A percentile compares a stretch with the other conserved stretches of the same genome.
phyloP scores from a whole-genome alignment of 1,140 invertebrate species.

The Lutraria rhynchaena region DNA sequence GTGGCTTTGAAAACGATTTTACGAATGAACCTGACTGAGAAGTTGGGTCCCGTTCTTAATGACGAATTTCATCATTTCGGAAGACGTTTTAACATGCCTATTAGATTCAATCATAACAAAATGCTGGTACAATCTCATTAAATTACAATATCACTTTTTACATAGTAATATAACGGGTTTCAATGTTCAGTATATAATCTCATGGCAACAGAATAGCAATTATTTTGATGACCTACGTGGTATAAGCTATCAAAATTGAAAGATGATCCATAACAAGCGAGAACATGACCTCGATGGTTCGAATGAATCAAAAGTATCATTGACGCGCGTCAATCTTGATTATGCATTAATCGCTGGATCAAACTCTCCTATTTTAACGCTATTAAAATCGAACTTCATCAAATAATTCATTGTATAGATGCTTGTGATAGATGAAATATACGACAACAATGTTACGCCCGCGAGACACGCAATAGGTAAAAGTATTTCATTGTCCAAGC shows the following conservation, averaged over 20 bases:
- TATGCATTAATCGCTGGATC: constrained; percentile 30
- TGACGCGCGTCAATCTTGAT: constrained; percentile 3
- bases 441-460: constrained; percentile 14
- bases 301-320: constrained; percentile 30
- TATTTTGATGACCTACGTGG: too few species aligned
- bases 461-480: constrained; percentile 7
- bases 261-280: constrained; percentile 6
- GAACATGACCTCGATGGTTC: not conserved
- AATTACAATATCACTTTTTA: too few species aligned
- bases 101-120: too few species aligned
- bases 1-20: too few species aligned
- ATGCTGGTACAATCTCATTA: too few species aligned
- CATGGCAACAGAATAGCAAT: too few species aligned
- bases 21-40: too few species aligned
- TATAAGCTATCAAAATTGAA: constrained; percentile 1
- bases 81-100: too few species aligned
- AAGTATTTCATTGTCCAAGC: not conserved
- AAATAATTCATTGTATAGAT: constrained; percentile 6
- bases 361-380: constrained; percentile 35
- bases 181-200: too few species aligned
- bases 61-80: too few species aligned
- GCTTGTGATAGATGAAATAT: constrained; percentile 38
- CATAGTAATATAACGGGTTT: too few species aligned
- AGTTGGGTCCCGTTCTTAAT: too few species aligned
- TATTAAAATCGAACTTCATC: constrained; percentile 41